phyloP scores from a whole-genome alignment of 2,797 vertebrate species.

The Pseudomugil gertrudae region DNA sequence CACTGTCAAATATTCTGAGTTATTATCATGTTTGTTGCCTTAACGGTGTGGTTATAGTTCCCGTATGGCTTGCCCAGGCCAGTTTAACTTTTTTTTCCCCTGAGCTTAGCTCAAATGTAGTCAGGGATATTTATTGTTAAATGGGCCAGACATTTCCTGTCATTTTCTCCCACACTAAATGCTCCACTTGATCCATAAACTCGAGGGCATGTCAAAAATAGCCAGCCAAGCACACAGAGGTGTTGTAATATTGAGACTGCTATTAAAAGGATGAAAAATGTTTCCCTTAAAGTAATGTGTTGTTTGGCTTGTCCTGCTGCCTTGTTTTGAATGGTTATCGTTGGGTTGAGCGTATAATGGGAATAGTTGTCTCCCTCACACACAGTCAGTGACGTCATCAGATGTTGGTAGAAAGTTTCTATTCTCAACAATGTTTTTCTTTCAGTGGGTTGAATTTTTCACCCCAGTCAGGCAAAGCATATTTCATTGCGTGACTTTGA shows the following conservation, averaged over 20 bases:
- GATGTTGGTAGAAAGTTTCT: conserved; percentile 41
- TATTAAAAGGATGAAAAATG: conserved; percentile 24
- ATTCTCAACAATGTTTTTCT: conserved; percentile 29
- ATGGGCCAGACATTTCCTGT: conserved; percentile 78
- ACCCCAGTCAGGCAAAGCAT: conserved; percentile 6
- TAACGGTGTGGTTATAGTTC: conserved; percentile 38
- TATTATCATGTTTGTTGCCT: conserved; percentile 43
- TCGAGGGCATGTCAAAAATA: conserved; percentile 57
- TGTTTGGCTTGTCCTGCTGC: conserved; percentile 34
- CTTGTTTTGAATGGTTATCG: conserved; percentile 64
- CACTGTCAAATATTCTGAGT: conserved; percentile 9
- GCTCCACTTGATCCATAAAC: conserved; percentile 59
- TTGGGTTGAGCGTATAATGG: conserved; percentile 49
- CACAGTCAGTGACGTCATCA: conserved; percentile 56
- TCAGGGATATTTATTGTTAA: conserved; percentile 77
- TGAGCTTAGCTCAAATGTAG: conserved; percentile 53
- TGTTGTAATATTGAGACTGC: conserved; percentile 24
- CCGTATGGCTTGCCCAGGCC: conserved; percentile 41
- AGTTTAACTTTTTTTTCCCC: conserved; percentile 16
- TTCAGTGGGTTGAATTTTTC: conserved; percentile 27
- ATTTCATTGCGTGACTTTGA: conserved; percentile 1
- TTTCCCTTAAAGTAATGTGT: conserved; percentile 15
- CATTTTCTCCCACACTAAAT: conserved; percentile 73
- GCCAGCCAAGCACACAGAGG: conserved; percentile 17
- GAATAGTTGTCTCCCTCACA: conserved; percentile 62